Percentiles rank a stretch among this genome's conserved stretches.
These are phyloP conservation scores for Lepidochrysops patricia DNA, from an alignment of 2,888 invertebrate species.

Conservation along the genomic window DNA sequence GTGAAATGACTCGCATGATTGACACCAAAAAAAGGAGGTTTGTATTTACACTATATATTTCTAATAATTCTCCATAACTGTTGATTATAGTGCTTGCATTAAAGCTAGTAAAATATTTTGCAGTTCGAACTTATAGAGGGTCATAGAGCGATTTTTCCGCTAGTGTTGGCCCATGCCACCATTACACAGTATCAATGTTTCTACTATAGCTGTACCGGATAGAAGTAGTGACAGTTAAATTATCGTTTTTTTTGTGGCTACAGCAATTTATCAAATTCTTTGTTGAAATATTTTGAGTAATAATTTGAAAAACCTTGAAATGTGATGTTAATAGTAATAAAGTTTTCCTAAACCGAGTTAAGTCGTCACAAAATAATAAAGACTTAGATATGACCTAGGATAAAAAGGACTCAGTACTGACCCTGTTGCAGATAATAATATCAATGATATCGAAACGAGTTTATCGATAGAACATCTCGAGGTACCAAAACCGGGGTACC, in stretches of 20 bases:
- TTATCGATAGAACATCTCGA: conserved; percentile 31
- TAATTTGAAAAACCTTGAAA: no score
- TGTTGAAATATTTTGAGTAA: no score
- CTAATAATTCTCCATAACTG: no score
- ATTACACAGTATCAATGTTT: background rate
- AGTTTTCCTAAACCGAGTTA: no score
- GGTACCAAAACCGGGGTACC: conserved; percentile 57
- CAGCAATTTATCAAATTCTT: no score
- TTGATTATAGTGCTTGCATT: no score
- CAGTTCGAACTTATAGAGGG: background rate
- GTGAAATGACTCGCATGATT: background rate
- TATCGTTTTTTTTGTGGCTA: background rate
- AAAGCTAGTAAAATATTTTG: background rate
- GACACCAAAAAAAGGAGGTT: background rate
- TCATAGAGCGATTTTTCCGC: background rate
- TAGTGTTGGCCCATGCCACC: background rate
- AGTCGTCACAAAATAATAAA: no score
- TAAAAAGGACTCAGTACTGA: background rate
- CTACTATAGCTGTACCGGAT: background rate
- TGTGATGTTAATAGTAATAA: no score
- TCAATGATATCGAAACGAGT: conserved; percentile 52
- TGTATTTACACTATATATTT: background rate
- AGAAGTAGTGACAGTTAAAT: background rate
- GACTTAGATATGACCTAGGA: background rate
- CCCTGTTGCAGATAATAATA: conserved; percentile 55